Base-by-base conservation (phyloP, 2,113 vertebrate species). In the Engraulis encrasicolus region DNA sequence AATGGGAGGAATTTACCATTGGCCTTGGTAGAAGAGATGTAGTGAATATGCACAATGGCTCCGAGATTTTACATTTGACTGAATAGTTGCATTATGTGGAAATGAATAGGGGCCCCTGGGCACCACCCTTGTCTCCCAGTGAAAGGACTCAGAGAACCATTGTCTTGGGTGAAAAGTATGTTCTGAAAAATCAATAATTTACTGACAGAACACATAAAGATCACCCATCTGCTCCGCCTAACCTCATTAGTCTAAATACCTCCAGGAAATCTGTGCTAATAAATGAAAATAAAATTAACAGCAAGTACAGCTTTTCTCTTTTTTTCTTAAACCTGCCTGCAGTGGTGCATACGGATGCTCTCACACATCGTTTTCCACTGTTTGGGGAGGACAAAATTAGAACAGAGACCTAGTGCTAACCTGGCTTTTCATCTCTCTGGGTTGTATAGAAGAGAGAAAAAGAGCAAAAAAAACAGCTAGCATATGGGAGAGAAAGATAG, bases 241-340 rank as follows among this genome's bases (percentile, higher is more conserved):
- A 91, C 89, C 91, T 94, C 50, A 85, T 94, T 94, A 93, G 91
- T 92, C 88, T 86, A 91, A 93, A 92, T 91, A 94, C 92, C 92
- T 93, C 90, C 89, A 94, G 92, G 92, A 93, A 89, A 93, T 92
- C 89, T 89, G 90, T 93, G 92, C 92, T 92, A 93, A 94, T 92
- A 93, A 94, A 94, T 91, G 89, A 93, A 92, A 93, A 92, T 89
- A 92, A 92, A 93, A 94, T 93, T 90, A 93, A 92, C 86, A 89
- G 87, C 61, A 77, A 82, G 88, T 54, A 15, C 79, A 84, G 85
- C 83, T 92, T 87, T 15, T 74, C 83, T 92, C 88, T 15, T 74
- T 83, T 85, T 58, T 87, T 45, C 4, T 89, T 89, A 87, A 91
- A 90, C 34, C 91, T 90, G 90, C 92, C 93, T 90, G 91, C 87